Evolutionary conservation across 2,797 vertebrate genomes (phyloP), one percentile per base, ranked within the genome.

Genomic region (Staurois parvus): DNA sequence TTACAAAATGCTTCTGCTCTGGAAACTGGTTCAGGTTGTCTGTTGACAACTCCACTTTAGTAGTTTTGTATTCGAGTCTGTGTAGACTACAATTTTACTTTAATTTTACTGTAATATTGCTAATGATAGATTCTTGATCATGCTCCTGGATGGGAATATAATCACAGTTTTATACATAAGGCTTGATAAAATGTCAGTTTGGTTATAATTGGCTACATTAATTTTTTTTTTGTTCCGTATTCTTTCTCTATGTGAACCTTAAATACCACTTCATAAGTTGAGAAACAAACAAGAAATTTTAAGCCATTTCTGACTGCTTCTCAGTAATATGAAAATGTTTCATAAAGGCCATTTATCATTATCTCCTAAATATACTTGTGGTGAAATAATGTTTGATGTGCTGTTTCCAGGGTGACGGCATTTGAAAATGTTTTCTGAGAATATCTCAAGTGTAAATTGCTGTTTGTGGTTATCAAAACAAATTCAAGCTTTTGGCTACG

Each of bases 401-500:
- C 4, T 3, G 74, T 84, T 84, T 76, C 82, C 45, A 59, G 76
- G 70, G 82, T 42, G 26, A 84, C 30, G 30, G 19, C 74, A 84
- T 84, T 84, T 84, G 26, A 52, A 70, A 67, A 68, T 77, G 59
- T 84, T 77, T 28, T 48, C 9, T 59, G 7, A 11, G 45, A 32
- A 45, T 66, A 34, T 9, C 64, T 48, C 1, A n/a, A 34, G 66
- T 84, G 42, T 68, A 56, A 80, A 75, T 45, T 76, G 72, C 72
- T 48, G 40, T 76, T 68, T 76, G 72, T 42, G 72, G 37, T 81
- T 29, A 62, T 81, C 30, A 40, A 52, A 37, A 70, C 26, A 70
- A 24, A 69, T 69, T 70, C 68, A 13, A 29, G 26, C 17, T 10
- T 40, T 37, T 21, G 26, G 28, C 37, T 45, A 45, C 21, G 48